Evolutionary conservation across 1,140 invertebrate genomes (phyloP), one percentile per base, ranked within the genome.

Genomic region (Cydia pomonella): DNA sequence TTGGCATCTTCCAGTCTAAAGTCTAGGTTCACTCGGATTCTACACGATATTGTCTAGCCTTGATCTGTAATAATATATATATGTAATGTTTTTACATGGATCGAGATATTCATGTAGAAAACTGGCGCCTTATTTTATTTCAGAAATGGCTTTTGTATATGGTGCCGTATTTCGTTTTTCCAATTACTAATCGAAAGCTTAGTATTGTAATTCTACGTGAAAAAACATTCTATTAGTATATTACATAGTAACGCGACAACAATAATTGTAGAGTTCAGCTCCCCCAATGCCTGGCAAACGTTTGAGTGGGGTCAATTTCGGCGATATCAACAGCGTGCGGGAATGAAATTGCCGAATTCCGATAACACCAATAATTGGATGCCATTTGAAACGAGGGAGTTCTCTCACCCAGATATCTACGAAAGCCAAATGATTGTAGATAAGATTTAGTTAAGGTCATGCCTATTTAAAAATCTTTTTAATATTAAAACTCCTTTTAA

Each of bases 291-390:
- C 53, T 23, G 0, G 1, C 44, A 50, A 50, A 23, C 7, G 53
- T 10, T 59, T 59, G 53, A 59, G 47, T 50, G 53, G 53, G 53
- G 53, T 59, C 53, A 59, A 23, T 12, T 59, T 59, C 18, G 16
- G 9, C 53, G 21, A 23, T 59, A 59, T 59, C 21, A 59, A 59
- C 21, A 18, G 53, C 53, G 53, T 2, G 53, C 21, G 53, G 21
- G 53, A 59, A 23, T 23, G 18, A 23, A 23, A 59, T 23, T 23
- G 53, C 53, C 21, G 53, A 23, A 23, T 59, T 59, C 53, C 21
- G 53, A 23, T 59, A 59, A 59, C 21, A 59, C 53, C 53, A 59
- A n/a, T 59, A 23, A 59, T 59, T 59, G 53, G 53, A 23, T 59
- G 21, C 18, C 21, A n/a, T 59, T 59, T 23, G 53, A 23, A 59